Base-by-base conservation (phyloP, 1,140 invertebrate species). In the Drosophila hydei region DNA sequence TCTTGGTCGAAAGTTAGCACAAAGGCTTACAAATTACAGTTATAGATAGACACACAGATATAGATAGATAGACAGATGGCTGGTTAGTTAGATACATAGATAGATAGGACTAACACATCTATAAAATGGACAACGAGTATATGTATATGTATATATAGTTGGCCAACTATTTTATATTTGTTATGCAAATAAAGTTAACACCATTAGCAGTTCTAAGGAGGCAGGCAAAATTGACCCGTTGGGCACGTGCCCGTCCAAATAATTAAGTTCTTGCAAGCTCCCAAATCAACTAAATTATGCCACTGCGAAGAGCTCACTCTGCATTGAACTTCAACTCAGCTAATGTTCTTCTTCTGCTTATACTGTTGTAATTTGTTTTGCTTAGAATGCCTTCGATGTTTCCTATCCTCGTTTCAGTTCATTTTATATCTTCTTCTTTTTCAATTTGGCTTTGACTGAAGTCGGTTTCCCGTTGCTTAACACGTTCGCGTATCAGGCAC, bases 1-100 rank as follows among this genome's bases (percentile, higher is more conserved):
- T 55, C 43, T 74, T 72, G 69, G 62, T 72, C 69, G 55, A 72
- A 72, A 60, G 36, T 69, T 42, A 48, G 43, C 47, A n/a, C 7
- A 25, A 12, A 59, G 33, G 55, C 52, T 48, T 27, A 40, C 9
- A 52, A 50, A 21, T n/a, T 50, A 48, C 27, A 12, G 8, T 59
- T 45, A 27, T 19, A 30, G n/a, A 9, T 45, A 45, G 43, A 19
- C 7, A 48, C 23, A 45, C 9, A 33, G 40, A 58, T 60, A 47
- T 4, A 47, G 42, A 18, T 45, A 33, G 23, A 11, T 36, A 47
- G 25, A 19, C 6, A 54, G n/a, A n/a, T 19, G 9, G 12, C 0
- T 54, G 18, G 18, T 21, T 55, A 42, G 36, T 2, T 40, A 14
- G n/a, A 23, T 55, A 52, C 8, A 16, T 30, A 36, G 33, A 19